Conservation (phyloP, 2,888 invertebrate species). For the Glaucopsyche alexis region DNA sequence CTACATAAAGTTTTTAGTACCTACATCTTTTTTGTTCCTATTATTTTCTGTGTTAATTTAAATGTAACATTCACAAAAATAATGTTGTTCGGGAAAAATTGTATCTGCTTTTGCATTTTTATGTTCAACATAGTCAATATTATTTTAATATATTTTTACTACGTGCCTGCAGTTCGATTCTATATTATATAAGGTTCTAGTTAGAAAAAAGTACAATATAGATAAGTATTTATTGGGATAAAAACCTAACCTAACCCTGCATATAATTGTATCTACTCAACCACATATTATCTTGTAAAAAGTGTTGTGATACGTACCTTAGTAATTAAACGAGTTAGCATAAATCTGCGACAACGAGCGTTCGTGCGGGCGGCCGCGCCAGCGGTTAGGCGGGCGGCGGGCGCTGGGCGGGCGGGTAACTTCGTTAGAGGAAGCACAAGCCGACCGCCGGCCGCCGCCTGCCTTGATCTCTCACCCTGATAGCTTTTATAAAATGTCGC, state of each 20-base stretch:
- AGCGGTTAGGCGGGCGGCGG: constrained; percentile 44
- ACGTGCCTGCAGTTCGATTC: no score
- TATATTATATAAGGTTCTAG: no score
- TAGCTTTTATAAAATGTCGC: constrained; percentile 34
- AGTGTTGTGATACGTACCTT: constrained; percentile 30
- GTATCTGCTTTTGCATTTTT: neutral
- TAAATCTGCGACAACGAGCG: constrained; percentile 42
- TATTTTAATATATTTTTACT: no score
- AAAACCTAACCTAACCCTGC: neutral
- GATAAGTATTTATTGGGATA: no score
- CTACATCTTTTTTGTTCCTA: neutral
- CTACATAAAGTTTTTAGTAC: constrained; percentile 13
- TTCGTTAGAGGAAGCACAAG: constrained; percentile 52
- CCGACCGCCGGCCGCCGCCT: constrained; percentile 40
- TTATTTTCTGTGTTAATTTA: neutral
- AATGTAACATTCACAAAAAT: neutral
- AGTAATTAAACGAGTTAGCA: constrained; percentile 40
- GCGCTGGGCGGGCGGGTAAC: constrained; percentile 46
- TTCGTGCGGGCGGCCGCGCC: constrained; percentile 45
- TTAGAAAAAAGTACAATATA: no score
- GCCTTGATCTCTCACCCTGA: constrained; percentile 37
- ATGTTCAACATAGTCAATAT: neutral
- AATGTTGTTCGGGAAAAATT: neutral
- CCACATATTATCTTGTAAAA: constrained; percentile 18
- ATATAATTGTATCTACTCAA: constrained; percentile 15